A percentile compares a stretch with the other conserved stretches of the same genome.
phyloP scores from a whole-genome alignment of 2,888 invertebrate species.

The Nebria salina region DNA sequence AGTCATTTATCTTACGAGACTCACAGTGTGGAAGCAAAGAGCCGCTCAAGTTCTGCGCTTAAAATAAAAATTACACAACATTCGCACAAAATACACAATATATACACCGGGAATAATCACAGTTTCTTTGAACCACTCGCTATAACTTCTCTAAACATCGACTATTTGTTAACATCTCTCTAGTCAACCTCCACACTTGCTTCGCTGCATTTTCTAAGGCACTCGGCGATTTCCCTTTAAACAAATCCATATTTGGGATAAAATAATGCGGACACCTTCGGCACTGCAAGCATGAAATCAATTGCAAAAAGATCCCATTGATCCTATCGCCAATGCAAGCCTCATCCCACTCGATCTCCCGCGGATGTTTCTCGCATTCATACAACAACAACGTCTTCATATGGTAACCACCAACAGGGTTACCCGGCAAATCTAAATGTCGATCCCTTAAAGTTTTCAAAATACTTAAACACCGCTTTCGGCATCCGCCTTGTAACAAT shows the following conservation, averaged over 20 bases:
- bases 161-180: constrained; percentile 91
- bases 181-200: constrained; percentile 90
- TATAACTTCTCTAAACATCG: constrained; percentile 91
- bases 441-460: constrained; percentile 90
- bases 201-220: constrained; percentile 93
- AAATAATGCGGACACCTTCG: constrained; percentile 95
- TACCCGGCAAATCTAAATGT: constrained; percentile 86
- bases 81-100: not conserved
- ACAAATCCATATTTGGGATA: constrained; percentile 90
- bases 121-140: constrained; percentile 50
- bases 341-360: constrained; percentile 95
- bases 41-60: constrained; percentile 9
- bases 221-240: constrained; percentile 90
- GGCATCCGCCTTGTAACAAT: constrained; percentile 85
- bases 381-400: constrained; percentile 89
- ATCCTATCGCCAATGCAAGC: constrained; percentile 88
- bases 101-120: constrained; percentile 26
- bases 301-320: constrained; percentile 92
- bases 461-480: constrained; percentile 86
- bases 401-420: constrained; percentile 91
- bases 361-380: constrained; percentile 96
- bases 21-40: not conserved
- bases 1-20: constrained; percentile 25
- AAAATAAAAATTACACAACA: not conserved
- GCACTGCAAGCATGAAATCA: constrained; percentile 96